Percentiles rank a stretch among this genome's conserved stretches.
These are phyloP conservation scores for Drosophila macrospina DNA, from an alignment of 2,888 invertebrate species.

Conservation along the genomic window DNA sequence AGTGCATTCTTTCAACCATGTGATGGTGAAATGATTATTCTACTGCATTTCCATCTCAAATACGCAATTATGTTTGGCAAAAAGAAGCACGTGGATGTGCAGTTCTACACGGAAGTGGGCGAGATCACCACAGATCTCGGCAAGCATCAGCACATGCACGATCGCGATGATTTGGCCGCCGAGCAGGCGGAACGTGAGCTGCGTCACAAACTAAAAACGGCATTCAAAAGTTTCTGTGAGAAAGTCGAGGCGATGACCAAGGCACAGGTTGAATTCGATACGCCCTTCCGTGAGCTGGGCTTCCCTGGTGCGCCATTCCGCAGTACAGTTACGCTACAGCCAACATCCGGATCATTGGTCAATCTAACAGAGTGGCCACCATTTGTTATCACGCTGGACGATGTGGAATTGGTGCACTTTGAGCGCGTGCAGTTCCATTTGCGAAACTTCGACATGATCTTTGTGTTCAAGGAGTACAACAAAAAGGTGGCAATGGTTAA, in stretches of 20 bases:
- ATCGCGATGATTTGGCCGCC: conserved; percentile 98
- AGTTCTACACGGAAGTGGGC: conserved; percentile 99
- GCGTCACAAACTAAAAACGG: conserved; percentile 97
- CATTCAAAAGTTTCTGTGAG: conserved; percentile 99
- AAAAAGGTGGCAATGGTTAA: conserved; percentile 98
- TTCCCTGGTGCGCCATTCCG: conserved; percentile 99
- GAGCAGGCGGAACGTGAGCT: conserved; percentile 99
- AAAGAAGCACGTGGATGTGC: conserved; percentile 99
- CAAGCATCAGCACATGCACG: conserved; percentile 99
- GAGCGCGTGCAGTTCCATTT: conserved; percentile 99
- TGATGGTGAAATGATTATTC: conserved; percentile 99
- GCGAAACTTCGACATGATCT: conserved; percentile 99
- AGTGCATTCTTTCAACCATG: conserved; percentile 99
- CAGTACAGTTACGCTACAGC: conserved; percentile 97
- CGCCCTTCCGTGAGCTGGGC: conserved; percentile 98
- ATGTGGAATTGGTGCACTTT: conserved; percentile 99
- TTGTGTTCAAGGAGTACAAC: conserved; percentile 99
- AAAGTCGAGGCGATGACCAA: conserved; percentile 98
- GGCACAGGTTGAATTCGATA: conserved; percentile 98
- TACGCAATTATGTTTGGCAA: conserved; percentile 99
- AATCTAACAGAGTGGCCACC: conserved; percentile 99
- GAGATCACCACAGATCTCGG: conserved; percentile 99
- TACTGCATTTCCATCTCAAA: conserved; percentile 99
- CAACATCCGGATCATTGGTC: conserved; percentile 98
- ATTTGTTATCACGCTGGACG: conserved; percentile 98